Evolutionary conservation across 2,113 vertebrate genomes (phyloP).

Genomic region (Otolemur garnettii): DNA sequence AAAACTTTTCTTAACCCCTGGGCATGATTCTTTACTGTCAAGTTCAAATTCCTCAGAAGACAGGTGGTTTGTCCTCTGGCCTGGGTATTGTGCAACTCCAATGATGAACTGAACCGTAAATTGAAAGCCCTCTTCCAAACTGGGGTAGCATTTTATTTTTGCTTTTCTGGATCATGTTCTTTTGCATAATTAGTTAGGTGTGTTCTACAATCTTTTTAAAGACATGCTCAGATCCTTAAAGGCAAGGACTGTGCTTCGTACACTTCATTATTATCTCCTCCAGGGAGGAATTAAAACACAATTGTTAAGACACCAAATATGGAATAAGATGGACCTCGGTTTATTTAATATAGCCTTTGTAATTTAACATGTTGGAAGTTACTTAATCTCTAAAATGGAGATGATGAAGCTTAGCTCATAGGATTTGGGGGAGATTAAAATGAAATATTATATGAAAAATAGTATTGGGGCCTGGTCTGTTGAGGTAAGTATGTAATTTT

Average conservation of each 20-base stretch:
- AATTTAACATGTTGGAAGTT: neutral
- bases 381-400: neutral
- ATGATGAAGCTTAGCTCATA: neutral
- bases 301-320: neutral
- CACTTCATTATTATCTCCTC: neutral
- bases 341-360: neutral
- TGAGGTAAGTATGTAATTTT: neutral
- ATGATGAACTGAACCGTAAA: neutral
- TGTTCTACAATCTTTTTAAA: neutral
- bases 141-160: neutral
- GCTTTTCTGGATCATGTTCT: neutral
- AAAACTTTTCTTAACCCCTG: neutral
- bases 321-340: neutral
- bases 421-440: constrained; percentile 3
- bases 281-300: neutral
- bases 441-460: neutral
- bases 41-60: neutral
- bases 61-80: neutral
- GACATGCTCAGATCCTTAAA: constrained; percentile 4
- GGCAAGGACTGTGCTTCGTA: neutral
- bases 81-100: neutral
- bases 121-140: neutral
- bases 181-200: neutral
- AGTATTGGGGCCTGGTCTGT: neutral
- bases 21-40: neutral